phyloP scores from a whole-genome alignment of 1,140 invertebrate genomes.

The Philotrypesis tridentata region DNA sequence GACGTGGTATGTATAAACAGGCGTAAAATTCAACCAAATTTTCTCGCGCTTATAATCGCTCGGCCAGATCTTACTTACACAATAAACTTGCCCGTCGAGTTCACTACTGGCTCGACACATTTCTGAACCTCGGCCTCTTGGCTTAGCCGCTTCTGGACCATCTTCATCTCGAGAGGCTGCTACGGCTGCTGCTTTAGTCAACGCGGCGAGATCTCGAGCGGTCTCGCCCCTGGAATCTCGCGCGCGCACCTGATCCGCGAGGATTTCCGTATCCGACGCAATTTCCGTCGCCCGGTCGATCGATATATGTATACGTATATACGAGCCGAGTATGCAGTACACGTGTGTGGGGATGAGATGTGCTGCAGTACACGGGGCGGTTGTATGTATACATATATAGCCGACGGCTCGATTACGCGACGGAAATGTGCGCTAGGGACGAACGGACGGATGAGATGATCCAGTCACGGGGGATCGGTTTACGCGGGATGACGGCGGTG shows the following conservation, averaged over 20 bases:
- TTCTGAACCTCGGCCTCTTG: too few species aligned
- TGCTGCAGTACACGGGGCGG: too few species aligned
- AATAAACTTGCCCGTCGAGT: too few species aligned
- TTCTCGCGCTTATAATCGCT: not conserved
- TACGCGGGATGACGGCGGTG: not conserved
- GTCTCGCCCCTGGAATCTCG: slow-evolving; percentile 15
- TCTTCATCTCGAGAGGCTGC: too few species aligned
- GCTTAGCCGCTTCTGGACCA: too few species aligned
- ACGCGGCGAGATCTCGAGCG: not conserved
- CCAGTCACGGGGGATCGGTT: not conserved
- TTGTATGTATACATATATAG: not conserved
- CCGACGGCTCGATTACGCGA: not conserved
- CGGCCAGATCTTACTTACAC: too few species aligned
- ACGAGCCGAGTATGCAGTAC: too few species aligned
- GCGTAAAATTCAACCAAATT: not conserved
- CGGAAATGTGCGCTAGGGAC: slow-evolving; percentile 21
- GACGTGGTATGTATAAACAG: too few species aligned
- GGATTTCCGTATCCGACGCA: slow-evolving; percentile 55
- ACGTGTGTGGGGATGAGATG: too few species aligned
- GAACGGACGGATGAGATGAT: not conserved
- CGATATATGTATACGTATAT: slow-evolving; percentile 45
- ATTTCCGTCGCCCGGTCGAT: slow-evolving; percentile 51
- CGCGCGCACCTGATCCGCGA: slow-evolving; percentile 32
- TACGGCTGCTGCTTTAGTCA: too few species aligned
- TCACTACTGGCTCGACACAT: too few species aligned